Base-by-base conservation (phyloP, 1,140 invertebrate genomes). In the Microplitis demolitor region DNA sequence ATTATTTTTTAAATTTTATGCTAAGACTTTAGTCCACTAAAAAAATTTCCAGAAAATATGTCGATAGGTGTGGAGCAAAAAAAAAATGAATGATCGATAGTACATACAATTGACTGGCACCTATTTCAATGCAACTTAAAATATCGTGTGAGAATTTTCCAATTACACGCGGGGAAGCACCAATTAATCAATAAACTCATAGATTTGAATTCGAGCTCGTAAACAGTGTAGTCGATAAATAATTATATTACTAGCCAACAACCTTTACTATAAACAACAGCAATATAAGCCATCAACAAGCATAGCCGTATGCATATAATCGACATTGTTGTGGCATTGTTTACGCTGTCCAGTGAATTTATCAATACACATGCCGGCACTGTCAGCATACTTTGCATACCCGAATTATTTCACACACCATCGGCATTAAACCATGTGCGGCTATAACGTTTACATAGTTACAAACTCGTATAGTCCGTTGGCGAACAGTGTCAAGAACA, bases 311-410 rank as follows among this genome's bases (percentile, higher is more conserved):
- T 1, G 31, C 4, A 80, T 81, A 83, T 85, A 84, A 85, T 85
- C 82, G 83, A 83, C 83, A 86, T 86, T 86, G 83, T 84, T 85
- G 78, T 73, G 74, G 84, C 84, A 83, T 85, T 85, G 83, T 85
- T 85, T 78, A 78, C 81, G 72, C 68, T 74, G 71, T 62, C 80
- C 80, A 83, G 76, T 66, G 82, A 84, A 85, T 84, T 86, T 83
- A 84, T 85, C 84, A 82, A 84, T 84, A 80, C 78, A 79, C 76
- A 79, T 50, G 62, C 33, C 14, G 5, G 31, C 31, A 31, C 56
- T 24, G 14, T 14, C 69, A 14, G 45, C 13, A 63, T 63, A 39
- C 24, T 39, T 34, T 63, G 24, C 61, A 53, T 33, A 5, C 50
- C 61, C 39, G 67, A 33, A 56, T 69, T 37, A 63, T 63, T 51